Base-by-base conservation (phyloP, 92 coral and sea anemone genomes). In the Epizoanthus illoricatus region DNA sequence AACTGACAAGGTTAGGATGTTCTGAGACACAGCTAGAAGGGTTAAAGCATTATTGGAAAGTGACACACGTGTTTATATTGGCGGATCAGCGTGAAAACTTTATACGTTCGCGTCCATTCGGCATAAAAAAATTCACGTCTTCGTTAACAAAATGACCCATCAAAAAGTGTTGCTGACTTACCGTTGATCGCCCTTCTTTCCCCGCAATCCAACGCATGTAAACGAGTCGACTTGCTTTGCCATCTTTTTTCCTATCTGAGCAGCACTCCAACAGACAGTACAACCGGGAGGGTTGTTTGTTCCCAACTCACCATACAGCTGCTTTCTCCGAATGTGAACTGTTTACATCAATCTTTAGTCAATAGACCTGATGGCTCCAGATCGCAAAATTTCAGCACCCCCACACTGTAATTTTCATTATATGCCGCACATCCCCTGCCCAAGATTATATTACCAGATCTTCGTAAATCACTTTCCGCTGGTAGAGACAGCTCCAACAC, bases 101-200 rank as follows among this genome's bases (percentile, higher is more conserved):
- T n/a, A 13, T 28, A 28, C 21, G 70, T 47, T 78, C 59, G 17
- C 82, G 82, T 24, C 47, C 56, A 40, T 20, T 62, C 69, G 21
- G 71, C 61, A 78, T 49, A 61, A 78, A 59, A 78, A 43, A 43
- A 43, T 47, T 78, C 82, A 78, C 82, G 82, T 78, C 66, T 63
- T 78, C 71, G 65, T 39, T 62, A 18, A 45, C n/a, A 40, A 64
- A 39, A 13, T 2, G 61, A 78, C 40, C 20, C 45, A 23, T 19
- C 13, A 19, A 33, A 28, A 78, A 78, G 41, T 20, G 69, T 21
- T n/a, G 16, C 15, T 23, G 49, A 78, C 82, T 78, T 43, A 78
- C 82, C 82, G 71, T 62, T 63, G 71, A 45, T 63, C 71, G 0
- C 55, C 71, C 3, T 62, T 62, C 41, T 47, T 78, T 63, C 60